Percentiles rank a stretch among this genome's conserved stretches.
Evolutionary conservation across 2,797 vertebrate species (phyloP).

Genomic region (Dipus sagitta): DNA sequence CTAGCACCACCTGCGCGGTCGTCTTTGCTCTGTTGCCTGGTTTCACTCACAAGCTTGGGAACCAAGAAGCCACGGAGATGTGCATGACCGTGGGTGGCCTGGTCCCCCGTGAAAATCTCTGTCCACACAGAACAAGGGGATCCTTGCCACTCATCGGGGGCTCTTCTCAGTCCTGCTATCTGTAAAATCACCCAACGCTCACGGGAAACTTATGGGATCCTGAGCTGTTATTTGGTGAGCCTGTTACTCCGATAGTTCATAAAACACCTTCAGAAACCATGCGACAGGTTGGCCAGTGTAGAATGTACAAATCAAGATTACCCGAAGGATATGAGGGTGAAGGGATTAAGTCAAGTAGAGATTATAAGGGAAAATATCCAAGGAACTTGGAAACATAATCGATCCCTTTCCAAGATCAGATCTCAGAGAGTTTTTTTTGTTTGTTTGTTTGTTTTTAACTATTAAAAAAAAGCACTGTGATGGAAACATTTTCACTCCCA

Average conservation of each 20-base stretch:
- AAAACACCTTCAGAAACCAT: constrained; percentile 63
- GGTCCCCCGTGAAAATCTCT: not conserved
- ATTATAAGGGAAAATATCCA: constrained; percentile 2
- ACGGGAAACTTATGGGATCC: constrained; percentile 38
- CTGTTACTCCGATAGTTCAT: constrained; percentile 12
- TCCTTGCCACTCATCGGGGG: not conserved
- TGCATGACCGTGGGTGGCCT: fast-evolving
- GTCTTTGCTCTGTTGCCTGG: constrained; percentile 18
- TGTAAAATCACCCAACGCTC: constrained; percentile 32
- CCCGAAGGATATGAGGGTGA: constrained; percentile 14
- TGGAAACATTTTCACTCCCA: constrained; percentile 11
- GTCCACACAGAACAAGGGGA: not conserved
- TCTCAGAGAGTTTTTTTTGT: not conserved
- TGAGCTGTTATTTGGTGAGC: constrained; percentile 36
- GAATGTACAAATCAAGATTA: constrained; percentile 62
- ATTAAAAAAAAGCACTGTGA: not conserved
- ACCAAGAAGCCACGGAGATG: not conserved
- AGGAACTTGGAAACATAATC: constrained; percentile 19
- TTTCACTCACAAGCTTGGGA: not conserved
- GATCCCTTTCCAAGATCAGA: not conserved
- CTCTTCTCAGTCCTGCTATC: constrained; percentile 20
- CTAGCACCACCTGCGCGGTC: constrained; percentile 30
- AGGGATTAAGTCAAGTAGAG: not conserved
- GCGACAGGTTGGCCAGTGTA: not conserved
- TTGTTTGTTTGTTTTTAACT: not conserved